Evolutionary conservation across 2,113 vertebrate species (phyloP).

Genomic region (Cottus gobio): DNA sequence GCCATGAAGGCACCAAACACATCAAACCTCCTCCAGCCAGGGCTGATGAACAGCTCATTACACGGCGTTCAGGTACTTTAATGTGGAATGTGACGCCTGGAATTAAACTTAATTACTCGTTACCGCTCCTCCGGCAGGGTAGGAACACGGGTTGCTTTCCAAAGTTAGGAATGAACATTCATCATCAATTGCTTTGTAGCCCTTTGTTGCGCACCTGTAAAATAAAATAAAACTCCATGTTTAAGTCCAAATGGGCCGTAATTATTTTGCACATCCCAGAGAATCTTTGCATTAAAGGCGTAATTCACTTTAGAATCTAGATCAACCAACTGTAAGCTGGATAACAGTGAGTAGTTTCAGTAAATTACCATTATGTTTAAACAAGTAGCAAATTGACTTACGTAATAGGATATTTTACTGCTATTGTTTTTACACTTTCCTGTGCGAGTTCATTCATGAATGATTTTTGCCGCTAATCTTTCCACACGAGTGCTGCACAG

Average conservation of each 20-base stretch:
- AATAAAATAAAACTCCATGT: neutral
- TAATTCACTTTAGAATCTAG: neutral
- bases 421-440: neutral
- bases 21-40: neutral
- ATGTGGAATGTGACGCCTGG: neutral
- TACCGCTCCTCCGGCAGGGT: neutral
- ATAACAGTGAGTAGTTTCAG: neutral
- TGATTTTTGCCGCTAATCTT: constrained; percentile 5
- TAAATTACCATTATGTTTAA: neutral
- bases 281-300: neutral
- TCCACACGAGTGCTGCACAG: neutral
- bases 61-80: neutral
- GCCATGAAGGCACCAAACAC: constrained; percentile 19
- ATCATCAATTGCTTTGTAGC: too few relatives aligned
- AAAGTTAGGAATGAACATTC: too few relatives aligned
- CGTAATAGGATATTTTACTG: neutral
- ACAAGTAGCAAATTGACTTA: neutral
- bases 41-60: constrained; percentile 19
- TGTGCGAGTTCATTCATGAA: neutral
- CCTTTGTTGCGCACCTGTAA: too few relatives aligned
- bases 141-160: too few relatives aligned
- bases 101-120: neutral
- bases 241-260: too few relatives aligned
- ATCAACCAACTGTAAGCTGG: neutral
- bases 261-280: neutral